These are phyloP conservation scores for Saturnia japonica DNA, from an alignment of 2,888 invertebrate species.

Conservation along the genomic window DNA sequence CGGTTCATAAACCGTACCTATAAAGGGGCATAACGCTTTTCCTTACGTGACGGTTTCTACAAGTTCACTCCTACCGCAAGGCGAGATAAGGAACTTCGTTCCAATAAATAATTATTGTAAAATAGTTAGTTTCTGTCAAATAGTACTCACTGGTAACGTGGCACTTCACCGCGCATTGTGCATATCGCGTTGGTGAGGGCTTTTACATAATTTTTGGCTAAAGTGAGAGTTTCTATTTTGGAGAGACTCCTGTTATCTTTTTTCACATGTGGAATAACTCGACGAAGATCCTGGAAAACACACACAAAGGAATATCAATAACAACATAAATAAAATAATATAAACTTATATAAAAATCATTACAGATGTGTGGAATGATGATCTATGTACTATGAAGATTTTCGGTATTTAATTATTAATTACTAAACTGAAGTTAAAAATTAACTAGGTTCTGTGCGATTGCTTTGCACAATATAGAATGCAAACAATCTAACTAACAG, in stretches of 20 bases:
- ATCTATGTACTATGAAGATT: background rate
- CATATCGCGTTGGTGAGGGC: constrained; percentile 93
- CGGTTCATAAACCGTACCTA: no score
- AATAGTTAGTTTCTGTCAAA: background rate
- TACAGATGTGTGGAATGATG: constrained; percentile 21
- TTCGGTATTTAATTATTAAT: background rate
- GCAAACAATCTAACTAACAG: no score
- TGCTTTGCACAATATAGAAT: background rate
- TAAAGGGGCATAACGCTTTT: no score
- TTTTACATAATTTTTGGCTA: constrained; percentile 95
- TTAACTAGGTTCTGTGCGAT: no score
- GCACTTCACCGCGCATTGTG: constrained; percentile 86
- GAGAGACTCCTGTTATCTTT: constrained; percentile 91
- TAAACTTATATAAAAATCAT: background rate
- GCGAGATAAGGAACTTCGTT: no score
- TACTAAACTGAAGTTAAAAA: background rate
- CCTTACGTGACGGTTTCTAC: no score
- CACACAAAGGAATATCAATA: background rate
- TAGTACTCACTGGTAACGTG: constrained; percentile 69
- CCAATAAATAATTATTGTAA: background rate
- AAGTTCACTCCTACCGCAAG: no score
- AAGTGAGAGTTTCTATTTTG: constrained; percentile 93
- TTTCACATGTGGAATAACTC: constrained; percentile 93
- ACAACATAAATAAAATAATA: background rate
- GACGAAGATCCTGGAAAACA: constrained; percentile 86